These are phyloP conservation scores for Mesocricetus auratus DNA, from an alignment of 2,113 vertebrate genomes.

Conservation along the genomic window DNA sequence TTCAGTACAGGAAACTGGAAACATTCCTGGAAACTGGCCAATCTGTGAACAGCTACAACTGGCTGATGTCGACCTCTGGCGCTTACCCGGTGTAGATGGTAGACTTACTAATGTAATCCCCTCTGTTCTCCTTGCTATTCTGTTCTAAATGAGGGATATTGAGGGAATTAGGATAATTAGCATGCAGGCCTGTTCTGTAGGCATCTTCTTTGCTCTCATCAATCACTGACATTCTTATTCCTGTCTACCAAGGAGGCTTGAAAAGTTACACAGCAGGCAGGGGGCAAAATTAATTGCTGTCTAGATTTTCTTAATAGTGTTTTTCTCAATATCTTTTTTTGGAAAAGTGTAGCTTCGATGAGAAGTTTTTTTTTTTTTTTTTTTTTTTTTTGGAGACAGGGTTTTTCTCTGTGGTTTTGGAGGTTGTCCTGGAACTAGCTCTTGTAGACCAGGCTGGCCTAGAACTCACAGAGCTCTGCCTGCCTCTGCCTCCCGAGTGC, in stretches of 20 bases:
- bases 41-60: background rate
- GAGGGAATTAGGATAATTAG: conserved; percentile 50
- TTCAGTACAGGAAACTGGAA: background rate
- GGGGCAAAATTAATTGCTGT: conserved; percentile 52
- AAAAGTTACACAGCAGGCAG: conserved; percentile 46
- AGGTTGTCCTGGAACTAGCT: too few species aligned
- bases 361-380: too few species aligned
- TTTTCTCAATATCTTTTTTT: background rate
- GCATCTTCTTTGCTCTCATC: background rate
- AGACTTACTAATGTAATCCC: background rate
- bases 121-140: conserved; percentile 12
- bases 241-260: conserved; percentile 39
- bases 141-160: background rate
- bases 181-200: background rate
- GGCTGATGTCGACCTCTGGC: background rate
- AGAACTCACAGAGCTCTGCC: too few species aligned
- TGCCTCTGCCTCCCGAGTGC: too few species aligned
- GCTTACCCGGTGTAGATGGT: background rate
- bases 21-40: background rate
- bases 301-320: conserved; percentile 49
- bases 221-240: conserved; percentile 13
- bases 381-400: too few species aligned
- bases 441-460: too few species aligned
- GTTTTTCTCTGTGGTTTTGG: too few species aligned
- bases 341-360: conserved; percentile 19